phyloP scores from a whole-genome alignment of 1,140 invertebrate genomes.

The Helicoverpa zea region DNA sequence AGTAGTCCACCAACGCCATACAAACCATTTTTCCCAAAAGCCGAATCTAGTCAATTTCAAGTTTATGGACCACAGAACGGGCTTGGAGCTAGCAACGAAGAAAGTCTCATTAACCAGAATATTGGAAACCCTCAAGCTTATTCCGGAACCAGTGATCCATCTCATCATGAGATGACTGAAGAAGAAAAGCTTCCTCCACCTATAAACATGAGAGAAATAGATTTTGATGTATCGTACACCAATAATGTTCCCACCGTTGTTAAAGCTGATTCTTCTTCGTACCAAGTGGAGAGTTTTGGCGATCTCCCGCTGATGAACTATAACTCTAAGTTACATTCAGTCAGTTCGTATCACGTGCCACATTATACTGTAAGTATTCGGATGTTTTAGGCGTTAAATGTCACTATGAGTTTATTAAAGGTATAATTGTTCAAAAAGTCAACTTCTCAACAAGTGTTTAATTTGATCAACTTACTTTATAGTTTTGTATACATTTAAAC shows the following conservation, averaged over 20 bases:
- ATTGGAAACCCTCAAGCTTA: not conserved
- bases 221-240: constrained; percentile 69
- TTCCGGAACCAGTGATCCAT: not conserved
- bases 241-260: constrained; percentile 72
- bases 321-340: constrained; percentile 74
- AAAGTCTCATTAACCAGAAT: not conserved
- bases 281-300: constrained; percentile 73
- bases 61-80: not conserved
- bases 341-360: constrained; percentile 79
- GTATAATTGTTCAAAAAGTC: too few species aligned
- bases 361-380: constrained; percentile 80
- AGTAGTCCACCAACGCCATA: not conserved
- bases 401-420: too few species aligned
- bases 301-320: constrained; percentile 78
- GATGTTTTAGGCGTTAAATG: not conserved
- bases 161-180: constrained; percentile 35
- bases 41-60: not conserved
- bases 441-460: too few species aligned
- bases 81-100: not conserved
- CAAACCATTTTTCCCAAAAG: not conserved
- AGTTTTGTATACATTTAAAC: too few species aligned
- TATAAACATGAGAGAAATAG: constrained; percentile 68
- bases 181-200: constrained; percentile 72
- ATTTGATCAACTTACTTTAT: too few species aligned
- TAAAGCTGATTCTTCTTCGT: constrained; percentile 60